Percentiles rank a stretch among this genome's conserved stretches.
Conservation (phyloP, 2,888 invertebrate genomes). For the Hyles lineata region DNA sequence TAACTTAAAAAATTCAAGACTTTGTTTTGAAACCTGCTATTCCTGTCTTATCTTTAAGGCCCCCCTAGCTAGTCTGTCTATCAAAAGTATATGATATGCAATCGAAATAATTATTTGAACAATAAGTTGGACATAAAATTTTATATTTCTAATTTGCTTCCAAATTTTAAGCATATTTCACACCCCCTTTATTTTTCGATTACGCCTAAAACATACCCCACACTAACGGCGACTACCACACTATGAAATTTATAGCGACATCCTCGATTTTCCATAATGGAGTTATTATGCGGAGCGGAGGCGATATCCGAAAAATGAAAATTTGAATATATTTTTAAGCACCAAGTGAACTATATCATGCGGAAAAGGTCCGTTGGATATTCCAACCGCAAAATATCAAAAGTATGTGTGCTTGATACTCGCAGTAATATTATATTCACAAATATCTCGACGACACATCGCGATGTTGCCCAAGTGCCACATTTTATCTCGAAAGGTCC, state of each 20-base stretch:
- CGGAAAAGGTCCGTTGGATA: slow-evolving; percentile 36
- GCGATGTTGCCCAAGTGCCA: slow-evolving; percentile 5
- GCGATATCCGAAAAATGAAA: slow-evolving; percentile 52
- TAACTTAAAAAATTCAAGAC: too few relatives aligned
- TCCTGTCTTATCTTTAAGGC: too few relatives aligned
- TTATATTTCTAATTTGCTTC: too few relatives aligned
- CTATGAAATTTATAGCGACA: slow-evolving; percentile 58
- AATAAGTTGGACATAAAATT: too few relatives aligned
- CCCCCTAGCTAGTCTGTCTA: too few relatives aligned
- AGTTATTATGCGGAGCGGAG: slow-evolving; percentile 54
- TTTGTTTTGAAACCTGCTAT: too few relatives aligned
- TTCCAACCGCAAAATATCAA: neutral
- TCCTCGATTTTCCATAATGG: slow-evolving; percentile 58
- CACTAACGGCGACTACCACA: slow-evolving; percentile 52
- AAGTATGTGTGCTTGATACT: neutral
- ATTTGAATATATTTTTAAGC: slow-evolving; percentile 43
- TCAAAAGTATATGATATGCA: too few relatives aligned
- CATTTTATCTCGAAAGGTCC: slow-evolving; percentile 10
- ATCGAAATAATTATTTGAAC: too few relatives aligned
- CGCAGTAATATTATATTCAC: slow-evolving; percentile 10
- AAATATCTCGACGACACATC: slow-evolving; percentile 17
- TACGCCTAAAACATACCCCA: slow-evolving; percentile 28
- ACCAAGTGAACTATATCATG: slow-evolving; percentile 44
- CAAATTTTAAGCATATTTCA: neutral
- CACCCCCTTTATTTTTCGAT: neutral